Evolutionary conservation across 2,797 vertebrate species (phyloP), one percentile per base, ranked within the genome.

Genomic region (Carcharodon carcharias): DNA sequence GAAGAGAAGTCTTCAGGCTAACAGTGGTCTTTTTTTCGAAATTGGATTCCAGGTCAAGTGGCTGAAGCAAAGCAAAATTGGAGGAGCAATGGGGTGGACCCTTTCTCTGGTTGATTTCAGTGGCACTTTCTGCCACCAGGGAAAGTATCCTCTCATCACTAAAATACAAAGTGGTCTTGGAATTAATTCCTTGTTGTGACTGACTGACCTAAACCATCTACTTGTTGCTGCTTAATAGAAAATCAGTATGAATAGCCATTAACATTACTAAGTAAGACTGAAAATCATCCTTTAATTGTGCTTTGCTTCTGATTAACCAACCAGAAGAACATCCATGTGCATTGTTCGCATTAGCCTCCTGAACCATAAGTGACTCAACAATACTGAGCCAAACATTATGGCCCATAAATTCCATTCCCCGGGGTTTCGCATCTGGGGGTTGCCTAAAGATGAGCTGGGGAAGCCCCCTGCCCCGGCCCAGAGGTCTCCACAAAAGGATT

Each of bases 21-120:
- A 31, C 50, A 88, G 8, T 88, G 23, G n/a, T 28, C 18, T 85
- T 88, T 56, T 58, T 31, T 35, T 35, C 9, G 9, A 45, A 31
- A 28, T 85, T 73, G 71, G 96, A 12, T 85, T 40, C 93, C 77
- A 98, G 98, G 97, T 97, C 35, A 89, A 98, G 40, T 98, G 98
- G 98, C 96, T 98, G 96, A 96, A 97, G 96, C 94, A 97, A 96
- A 97, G 97, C 96, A 96, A 97, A 50, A 97, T 97, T 96, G 97
- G 97, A 96, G 97, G 96, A 9, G 97, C 97, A 69, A 97, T 97
- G 97, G 96, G 97, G 71, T 97, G 97, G 97, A 96, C 96, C 77
- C 96, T 97, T 89, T 97, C 97, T 95, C 96, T 98, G 96, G 98
- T 98, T 71, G 97, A 98, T 96, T 98, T 98, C 97, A 98, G 95